phyloP scores from a whole-genome alignment of 2,888 invertebrate genomes.

The Cataglyphis livida region DNA sequence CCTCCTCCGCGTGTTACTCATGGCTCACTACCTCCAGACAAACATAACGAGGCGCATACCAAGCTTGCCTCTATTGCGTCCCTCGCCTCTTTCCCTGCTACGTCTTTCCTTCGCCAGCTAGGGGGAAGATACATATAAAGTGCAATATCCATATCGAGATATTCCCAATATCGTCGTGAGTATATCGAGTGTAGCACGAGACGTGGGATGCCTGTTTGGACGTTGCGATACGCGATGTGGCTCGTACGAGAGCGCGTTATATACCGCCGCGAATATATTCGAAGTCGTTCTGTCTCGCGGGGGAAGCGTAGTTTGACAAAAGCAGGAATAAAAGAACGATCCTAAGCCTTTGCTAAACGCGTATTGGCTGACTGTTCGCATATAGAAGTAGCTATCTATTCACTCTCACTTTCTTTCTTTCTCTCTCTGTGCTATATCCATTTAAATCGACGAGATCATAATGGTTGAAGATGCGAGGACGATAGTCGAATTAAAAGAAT shows the following conservation, averaged over 20 bases:
- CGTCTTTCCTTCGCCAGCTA: conserved; percentile 20
- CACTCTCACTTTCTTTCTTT: no score
- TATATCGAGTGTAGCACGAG: conserved; percentile 63
- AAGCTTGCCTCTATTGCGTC: conserved; percentile 37
- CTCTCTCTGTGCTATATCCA: background rate
- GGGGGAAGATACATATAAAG: conserved; percentile 54
- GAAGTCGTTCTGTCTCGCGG: conserved; percentile 27
- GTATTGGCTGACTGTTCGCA: conserved; percentile 8
- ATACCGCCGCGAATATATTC: conserved; percentile 29
- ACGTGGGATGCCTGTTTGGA: conserved; percentile 45
- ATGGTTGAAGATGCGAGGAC: conserved; percentile 9
- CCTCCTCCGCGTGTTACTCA: conserved; percentile 39
- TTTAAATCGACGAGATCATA: conserved; percentile 23
- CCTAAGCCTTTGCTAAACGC: conserved; percentile 13
- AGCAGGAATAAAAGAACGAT: conserved; percentile 42
- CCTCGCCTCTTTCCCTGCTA: conserved; percentile 20
- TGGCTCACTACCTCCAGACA: conserved; percentile 54
- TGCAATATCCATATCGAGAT: conserved; percentile 72
- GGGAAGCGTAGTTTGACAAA: conserved; percentile 39
- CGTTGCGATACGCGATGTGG: conserved; percentile 56
- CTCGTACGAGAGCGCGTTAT: conserved; percentile 34
- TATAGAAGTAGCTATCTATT: background rate
- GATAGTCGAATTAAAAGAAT: conserved; percentile 44
- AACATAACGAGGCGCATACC: conserved; percentile 55
- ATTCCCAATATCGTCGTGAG: conserved; percentile 59